Evolutionary conservation across 2,797 vertebrate species (phyloP).

Genomic region (Chromis chromis): DNA sequence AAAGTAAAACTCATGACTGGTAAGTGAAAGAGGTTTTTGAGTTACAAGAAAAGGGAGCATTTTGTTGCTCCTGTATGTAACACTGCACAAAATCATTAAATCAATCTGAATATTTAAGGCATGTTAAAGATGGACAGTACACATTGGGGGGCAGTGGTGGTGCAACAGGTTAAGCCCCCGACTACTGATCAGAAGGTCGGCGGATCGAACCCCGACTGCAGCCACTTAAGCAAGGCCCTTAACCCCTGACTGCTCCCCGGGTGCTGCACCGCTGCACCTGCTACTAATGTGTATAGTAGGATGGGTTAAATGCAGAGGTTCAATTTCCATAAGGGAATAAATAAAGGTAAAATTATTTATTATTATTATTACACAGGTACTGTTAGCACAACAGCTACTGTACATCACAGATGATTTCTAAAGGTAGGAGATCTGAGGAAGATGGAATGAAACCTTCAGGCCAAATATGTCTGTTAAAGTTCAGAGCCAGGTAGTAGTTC

Average conservation of each 20-base stretch:
- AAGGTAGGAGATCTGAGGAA: conserved; percentile 13
- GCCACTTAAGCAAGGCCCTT: too few species aligned
- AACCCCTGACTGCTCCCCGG: too few species aligned
- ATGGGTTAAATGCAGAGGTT: too few species aligned
- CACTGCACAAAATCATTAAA: not conserved
- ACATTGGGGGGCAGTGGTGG: too few species aligned
- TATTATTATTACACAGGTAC: not conserved
- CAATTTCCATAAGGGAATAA: too few species aligned
- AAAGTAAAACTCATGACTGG: conserved; percentile 39
- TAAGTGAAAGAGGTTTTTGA: conserved; percentile 1
- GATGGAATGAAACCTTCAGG: conserved; percentile 27
- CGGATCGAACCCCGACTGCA: too few species aligned
- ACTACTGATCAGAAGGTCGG: too few species aligned
- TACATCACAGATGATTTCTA: conserved; percentile 13
- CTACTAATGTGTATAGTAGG: too few species aligned
- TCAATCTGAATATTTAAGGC: not conserved
- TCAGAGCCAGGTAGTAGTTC: conserved; percentile 19
- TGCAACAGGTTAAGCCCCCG: too few species aligned
- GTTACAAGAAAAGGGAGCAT: not conserved
- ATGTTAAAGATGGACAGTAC: not conserved
- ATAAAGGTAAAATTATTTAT: too few species aligned
- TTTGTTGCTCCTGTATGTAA: conserved; percentile 5
- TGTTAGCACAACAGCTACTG: conserved; percentile 15
- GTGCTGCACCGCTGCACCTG: too few species aligned
- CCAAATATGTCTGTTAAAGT: conserved; percentile 22